Conservation (phyloP, 2,113 vertebrate genomes). For the Amphiprion percula region DNA sequence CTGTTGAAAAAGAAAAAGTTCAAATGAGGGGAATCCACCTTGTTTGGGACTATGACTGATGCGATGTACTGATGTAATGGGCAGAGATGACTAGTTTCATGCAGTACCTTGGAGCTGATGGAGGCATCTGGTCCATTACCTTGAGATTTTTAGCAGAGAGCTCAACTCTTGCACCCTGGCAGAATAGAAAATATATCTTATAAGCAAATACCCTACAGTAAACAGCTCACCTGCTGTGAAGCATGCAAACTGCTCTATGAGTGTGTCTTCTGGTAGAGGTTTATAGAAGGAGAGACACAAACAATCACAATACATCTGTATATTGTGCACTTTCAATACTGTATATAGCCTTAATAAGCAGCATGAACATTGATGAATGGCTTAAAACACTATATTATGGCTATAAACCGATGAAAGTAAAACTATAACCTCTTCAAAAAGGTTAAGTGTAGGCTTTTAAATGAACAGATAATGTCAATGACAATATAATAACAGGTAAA, state of each 20-base stretch:
- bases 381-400: no score
- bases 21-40: slow-evolving; percentile 1
- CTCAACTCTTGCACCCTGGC: slow-evolving; percentile 95
- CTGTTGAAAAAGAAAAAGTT: slow-evolving; percentile 74
- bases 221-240: neutral
- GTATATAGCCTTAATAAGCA: no score
- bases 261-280: neutral
- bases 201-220: neutral
- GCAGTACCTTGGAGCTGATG: slow-evolving; percentile 91
- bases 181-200: slow-evolving; percentile 42
- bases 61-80: neutral
- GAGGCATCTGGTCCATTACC: slow-evolving; percentile 97
- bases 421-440: no score
- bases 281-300: no score
- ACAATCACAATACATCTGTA: no score
- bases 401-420: no score
- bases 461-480: no score
- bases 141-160: slow-evolving; percentile 97
- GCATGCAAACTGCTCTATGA: neutral
- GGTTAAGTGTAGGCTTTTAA: no score
- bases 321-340: no score
- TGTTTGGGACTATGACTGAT: slow-evolving; percentile 5
- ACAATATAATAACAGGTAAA: no score
- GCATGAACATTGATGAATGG: no score
- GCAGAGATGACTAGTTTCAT: slow-evolving; percentile 3